Evolutionary conservation across 1,140 invertebrate species (phyloP).

Genomic region (Drosophila orosa): DNA sequence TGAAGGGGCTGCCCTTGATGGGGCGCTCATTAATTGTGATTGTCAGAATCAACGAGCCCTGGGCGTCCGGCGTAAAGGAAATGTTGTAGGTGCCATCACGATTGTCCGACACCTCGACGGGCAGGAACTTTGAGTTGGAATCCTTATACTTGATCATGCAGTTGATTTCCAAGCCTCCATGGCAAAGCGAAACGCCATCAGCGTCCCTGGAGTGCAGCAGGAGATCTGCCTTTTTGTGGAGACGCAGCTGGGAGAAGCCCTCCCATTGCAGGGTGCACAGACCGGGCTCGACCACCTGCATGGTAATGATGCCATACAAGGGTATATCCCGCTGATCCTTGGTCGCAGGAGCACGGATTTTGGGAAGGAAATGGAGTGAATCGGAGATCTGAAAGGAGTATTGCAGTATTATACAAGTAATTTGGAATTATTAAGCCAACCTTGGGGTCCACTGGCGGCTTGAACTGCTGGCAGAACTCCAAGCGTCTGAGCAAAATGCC

Average conservation of each 20-base stretch:
- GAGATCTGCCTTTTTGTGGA: slow-evolving; percentile 85
- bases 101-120: slow-evolving; percentile 86
- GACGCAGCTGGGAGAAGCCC: slow-evolving; percentile 83
- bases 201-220: slow-evolving; percentile 85
- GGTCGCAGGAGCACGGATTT: slow-evolving; percentile 83
- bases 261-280: slow-evolving; percentile 85
- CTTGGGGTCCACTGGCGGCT: slow-evolving; percentile 84
- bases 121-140: slow-evolving; percentile 70
- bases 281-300: slow-evolving; percentile 86
- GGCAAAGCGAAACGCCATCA: slow-evolving; percentile 85
- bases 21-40: slow-evolving; percentile 87
- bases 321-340: slow-evolving; percentile 83
- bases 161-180: slow-evolving; percentile 85
- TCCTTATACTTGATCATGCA: slow-evolving; percentile 84
- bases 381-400: slow-evolving; percentile 79
- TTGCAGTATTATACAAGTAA: neutral
- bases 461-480: slow-evolving; percentile 86
- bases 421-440: slow-evolving; percentile 15
- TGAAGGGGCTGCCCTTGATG: slow-evolving; percentile 87
- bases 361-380: slow-evolving; percentile 85
- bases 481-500: slow-evolving; percentile 87
- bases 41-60: slow-evolving; percentile 86
- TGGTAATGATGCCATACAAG: slow-evolving; percentile 85
- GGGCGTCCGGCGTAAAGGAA: slow-evolving; percentile 86
- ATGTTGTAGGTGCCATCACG: slow-evolving; percentile 87